These are phyloP conservation scores for Varanus komodoensis DNA, from an alignment of 2,113 vertebrate genomes.

Conservation along the genomic window DNA sequence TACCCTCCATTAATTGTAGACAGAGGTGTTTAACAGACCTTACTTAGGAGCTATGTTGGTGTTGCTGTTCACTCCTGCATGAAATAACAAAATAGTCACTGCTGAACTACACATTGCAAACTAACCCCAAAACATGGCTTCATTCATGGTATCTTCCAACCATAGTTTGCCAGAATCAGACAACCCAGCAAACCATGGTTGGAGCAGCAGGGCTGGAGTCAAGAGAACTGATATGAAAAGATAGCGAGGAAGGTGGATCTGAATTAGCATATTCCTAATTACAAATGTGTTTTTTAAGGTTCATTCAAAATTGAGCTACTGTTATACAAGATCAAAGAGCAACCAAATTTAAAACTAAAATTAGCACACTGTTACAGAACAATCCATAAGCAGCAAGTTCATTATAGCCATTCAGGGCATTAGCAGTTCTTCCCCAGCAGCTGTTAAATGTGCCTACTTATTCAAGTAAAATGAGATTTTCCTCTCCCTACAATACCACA, in stretches of 20 bases:
- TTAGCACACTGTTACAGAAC: constrained; percentile 28
- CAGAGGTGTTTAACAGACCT: too few relatives aligned
- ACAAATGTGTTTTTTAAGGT: neutral
- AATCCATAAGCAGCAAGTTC: constrained; percentile 26
- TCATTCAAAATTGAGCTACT: neutral
- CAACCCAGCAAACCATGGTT: neutral
- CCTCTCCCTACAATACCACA: neutral
- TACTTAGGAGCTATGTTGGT: neutral
- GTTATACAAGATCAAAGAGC: neutral
- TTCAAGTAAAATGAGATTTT: constrained; percentile 36
- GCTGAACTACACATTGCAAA: neutral
- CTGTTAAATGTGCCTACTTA: constrained; percentile 33
- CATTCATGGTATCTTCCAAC: neutral
- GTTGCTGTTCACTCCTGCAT: neutral
- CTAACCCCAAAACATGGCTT: neutral
- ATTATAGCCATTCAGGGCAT: constrained; percentile 46
- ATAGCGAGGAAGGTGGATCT: neutral
- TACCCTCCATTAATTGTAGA: neutral
- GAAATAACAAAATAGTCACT: neutral
- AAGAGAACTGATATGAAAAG: neutral
- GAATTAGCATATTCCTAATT: neutral
- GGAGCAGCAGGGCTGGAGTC: too few relatives aligned
- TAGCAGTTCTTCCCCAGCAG: constrained; percentile 19
- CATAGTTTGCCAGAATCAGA: neutral
- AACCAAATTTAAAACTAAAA: constrained; percentile 25